Percentiles rank a stretch among this genome's conserved stretches.
These are phyloP conservation scores for Anabas testudineus DNA, from an alignment of 2,797 vertebrate species.

Conservation along the genomic window DNA sequence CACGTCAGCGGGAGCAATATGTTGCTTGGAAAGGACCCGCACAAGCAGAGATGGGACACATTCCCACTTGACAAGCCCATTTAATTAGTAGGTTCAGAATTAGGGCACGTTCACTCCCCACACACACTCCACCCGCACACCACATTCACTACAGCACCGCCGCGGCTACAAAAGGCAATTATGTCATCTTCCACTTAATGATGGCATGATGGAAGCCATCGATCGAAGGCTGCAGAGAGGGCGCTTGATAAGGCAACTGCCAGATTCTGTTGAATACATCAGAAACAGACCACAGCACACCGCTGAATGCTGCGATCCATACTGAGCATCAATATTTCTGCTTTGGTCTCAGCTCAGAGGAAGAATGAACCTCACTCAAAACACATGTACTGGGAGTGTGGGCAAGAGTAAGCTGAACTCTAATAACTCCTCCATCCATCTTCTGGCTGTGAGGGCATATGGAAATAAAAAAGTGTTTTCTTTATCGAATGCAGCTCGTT, in stretches of 20 bases:
- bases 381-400: conserved; percentile 54
- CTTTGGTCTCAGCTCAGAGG: conserved; percentile 57
- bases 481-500: conserved; percentile 1
- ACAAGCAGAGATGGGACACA: conserved; percentile 40
- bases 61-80: conserved; percentile 60
- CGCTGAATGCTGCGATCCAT: conserved; percentile 62
- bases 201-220: conserved; percentile 72
- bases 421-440: conserved; percentile 58
- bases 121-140: conserved; percentile 10
- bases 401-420: conserved; percentile 34
- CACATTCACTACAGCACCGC: conserved; percentile 40
- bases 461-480: conserved; percentile 16
- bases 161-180: conserved; percentile 72
- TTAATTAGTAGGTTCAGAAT: conserved; percentile 74
- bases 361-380: conserved; percentile 50
- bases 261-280: conserved; percentile 70
- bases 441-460: conserved; percentile 12
- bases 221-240: conserved; percentile 61
- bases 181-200: conserved; percentile 71
- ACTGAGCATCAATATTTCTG: conserved; percentile 62
- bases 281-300: conserved; percentile 50
- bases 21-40: conserved; percentile 46
- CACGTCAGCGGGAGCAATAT: conserved; percentile 22
- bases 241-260: conserved; percentile 63
- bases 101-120: conserved; percentile 42